Conservation (phyloP, 2,113 vertebrate genomes). For the Bos javanicus region DNA sequence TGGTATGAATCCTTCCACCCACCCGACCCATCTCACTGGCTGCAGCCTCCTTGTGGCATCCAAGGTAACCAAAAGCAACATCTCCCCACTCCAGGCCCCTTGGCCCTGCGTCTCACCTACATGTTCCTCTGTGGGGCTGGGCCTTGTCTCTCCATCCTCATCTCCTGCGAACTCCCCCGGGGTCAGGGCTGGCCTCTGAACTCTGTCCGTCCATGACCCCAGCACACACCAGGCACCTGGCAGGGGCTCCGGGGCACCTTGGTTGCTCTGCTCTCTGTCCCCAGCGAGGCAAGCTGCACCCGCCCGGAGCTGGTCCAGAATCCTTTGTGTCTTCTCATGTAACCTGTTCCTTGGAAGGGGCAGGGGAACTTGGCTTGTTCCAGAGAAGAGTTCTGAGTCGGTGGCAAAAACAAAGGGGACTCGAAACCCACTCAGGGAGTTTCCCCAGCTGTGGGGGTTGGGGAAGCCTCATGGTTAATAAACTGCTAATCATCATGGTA, state of each 20-base stretch:
- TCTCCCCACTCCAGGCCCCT: background rate
- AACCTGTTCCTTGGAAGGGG: background rate
- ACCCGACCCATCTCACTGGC: background rate
- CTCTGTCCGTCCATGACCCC: fast-evolving
- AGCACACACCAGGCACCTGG: fast-evolving
- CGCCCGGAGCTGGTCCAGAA: background rate
- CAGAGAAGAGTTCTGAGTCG: slow-evolving; percentile 43
- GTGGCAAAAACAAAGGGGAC: background rate
- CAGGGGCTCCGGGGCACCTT: background rate
- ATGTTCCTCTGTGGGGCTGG: no score
- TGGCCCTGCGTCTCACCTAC: background rate
- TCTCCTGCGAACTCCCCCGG: background rate
- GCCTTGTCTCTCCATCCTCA: background rate
- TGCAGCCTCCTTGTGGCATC: background rate
- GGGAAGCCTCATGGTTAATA: fast-evolving
- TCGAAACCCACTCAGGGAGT: background rate
- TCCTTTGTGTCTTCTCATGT: background rate
- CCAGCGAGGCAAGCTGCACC: background rate
- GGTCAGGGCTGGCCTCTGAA: no score
- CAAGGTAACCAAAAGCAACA: background rate
- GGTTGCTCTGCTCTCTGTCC: background rate
- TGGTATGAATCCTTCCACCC: background rate
- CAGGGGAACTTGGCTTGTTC: slow-evolving; percentile 65
- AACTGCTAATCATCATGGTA: background rate
- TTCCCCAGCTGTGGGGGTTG: background rate